A percentile compares a stretch with the other conserved stretches of the same genome.
These are phyloP conservation scores for Geotria australis DNA, from an alignment of 2,797 vertebrate species.

Conservation along the genomic window DNA sequence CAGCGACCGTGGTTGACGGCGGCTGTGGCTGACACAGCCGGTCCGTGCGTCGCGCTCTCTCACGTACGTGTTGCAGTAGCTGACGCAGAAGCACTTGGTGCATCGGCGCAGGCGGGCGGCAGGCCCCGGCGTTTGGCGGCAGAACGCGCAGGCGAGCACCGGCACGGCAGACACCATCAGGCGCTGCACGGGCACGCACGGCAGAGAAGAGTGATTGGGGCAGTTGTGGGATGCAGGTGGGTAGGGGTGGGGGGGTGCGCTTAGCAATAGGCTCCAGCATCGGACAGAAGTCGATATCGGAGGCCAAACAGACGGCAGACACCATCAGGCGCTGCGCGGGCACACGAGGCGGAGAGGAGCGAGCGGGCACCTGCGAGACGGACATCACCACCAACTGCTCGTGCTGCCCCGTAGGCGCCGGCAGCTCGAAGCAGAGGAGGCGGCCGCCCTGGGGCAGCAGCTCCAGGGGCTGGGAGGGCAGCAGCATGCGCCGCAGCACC, in stretches of 20 bases:
- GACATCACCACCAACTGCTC: constrained; percentile 52
- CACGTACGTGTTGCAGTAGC: constrained; percentile 84
- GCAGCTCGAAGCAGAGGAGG: constrained; percentile 78
- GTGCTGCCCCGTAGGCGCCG: constrained; percentile 64
- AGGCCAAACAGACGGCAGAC: too few species aligned
- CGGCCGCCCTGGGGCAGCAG: constrained; percentile 35
- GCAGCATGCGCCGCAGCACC: constrained; percentile 38
- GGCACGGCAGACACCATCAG: constrained; percentile 60
- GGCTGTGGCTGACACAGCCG: too few species aligned
- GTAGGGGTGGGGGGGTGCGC: too few species aligned
- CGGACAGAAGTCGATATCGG: too few species aligned
- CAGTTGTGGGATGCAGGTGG: too few species aligned
- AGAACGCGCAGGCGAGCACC: constrained; percentile 65
- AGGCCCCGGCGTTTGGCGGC: constrained; percentile 49
- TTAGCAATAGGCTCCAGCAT: too few species aligned
- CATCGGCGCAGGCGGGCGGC: constrained; percentile 82
- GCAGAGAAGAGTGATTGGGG: background rate
- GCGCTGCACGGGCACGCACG: constrained; percentile 18
- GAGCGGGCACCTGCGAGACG: constrained; percentile 47
- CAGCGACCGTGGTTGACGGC: too few species aligned
- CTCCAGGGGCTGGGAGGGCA: constrained; percentile 50
- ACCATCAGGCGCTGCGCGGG: too few species aligned
- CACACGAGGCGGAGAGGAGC: background rate
- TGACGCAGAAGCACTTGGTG: constrained; percentile 82
- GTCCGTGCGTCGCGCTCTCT: too few species aligned